Conservation (phyloP, 2,888 invertebrate genomes). For the Pyrrhia umbra region DNA sequence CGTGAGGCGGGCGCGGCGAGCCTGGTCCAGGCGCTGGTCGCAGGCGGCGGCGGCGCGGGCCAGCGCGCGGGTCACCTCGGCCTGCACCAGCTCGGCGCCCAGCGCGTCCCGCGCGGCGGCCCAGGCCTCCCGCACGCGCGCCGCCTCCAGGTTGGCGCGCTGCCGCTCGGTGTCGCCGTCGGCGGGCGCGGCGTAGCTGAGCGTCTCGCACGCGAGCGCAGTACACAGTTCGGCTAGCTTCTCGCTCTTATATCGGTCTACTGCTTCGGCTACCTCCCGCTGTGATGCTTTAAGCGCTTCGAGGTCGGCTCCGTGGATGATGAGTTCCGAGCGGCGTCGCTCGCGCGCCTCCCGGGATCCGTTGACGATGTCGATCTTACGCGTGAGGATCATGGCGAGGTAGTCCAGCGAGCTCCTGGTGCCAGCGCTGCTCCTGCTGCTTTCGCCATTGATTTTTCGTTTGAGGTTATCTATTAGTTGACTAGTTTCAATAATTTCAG, state of each 20-base stretch:
- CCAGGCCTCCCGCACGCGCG: constrained; percentile 93
- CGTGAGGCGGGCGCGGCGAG: constrained; percentile 90
- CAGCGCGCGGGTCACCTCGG: constrained; percentile 94
- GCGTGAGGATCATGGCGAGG: constrained; percentile 93
- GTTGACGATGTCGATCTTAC: constrained; percentile 90
- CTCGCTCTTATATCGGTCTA: constrained; percentile 92
- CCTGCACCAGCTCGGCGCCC: constrained; percentile 93
- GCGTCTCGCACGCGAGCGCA: constrained; percentile 92
- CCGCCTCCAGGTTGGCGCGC: constrained; percentile 89
- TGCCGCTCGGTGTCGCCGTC: constrained; percentile 84
- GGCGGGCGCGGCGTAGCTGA: constrained; percentile 88
- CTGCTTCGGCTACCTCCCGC: constrained; percentile 91
- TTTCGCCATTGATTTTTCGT: constrained; percentile 91
- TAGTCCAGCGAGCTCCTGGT: constrained; percentile 91
- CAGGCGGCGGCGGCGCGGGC: constrained; percentile 92
- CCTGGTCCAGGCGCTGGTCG: constrained; percentile 90
- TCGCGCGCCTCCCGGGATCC: constrained; percentile 72
- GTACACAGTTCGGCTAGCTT: constrained; percentile 93
- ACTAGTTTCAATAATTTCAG: constrained; percentile 94
- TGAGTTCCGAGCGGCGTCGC: constrained; percentile 76
- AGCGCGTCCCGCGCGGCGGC: constrained; percentile 94
- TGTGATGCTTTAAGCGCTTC: constrained; percentile 89
- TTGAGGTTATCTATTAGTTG: constrained; percentile 93
- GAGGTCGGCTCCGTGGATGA: constrained; percentile 85
- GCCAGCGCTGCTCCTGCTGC: constrained; percentile 80